Evolutionary conservation across 2,888 invertebrate genomes (phyloP).

Genomic region (Drosophila subquinaria): DNA sequence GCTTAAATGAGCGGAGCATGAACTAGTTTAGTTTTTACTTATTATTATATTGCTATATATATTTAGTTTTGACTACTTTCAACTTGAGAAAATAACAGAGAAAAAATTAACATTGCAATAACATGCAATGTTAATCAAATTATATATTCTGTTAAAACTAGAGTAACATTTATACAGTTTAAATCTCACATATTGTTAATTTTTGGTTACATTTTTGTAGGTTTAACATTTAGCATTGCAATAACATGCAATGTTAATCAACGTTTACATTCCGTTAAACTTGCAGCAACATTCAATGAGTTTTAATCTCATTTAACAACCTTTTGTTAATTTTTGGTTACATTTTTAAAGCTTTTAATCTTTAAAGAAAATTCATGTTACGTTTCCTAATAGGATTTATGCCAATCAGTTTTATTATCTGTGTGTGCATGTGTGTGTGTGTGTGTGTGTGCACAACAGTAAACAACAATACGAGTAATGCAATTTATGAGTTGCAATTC

Average conservation of each 20-base stretch:
- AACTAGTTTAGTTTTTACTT: neutral
- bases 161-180: too few relatives aligned
- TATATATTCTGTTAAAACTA: neutral
- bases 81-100: too few relatives aligned
- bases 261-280: neutral
- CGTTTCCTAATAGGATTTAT: conserved; percentile 48
- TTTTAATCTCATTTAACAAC: neutral
- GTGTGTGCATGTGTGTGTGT: conserved; percentile 19
- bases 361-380: conserved; percentile 24
- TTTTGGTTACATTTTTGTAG: neutral
- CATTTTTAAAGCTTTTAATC: conserved; percentile 10
- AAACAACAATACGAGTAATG: conserved; percentile 60
- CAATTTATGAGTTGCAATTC: conserved; percentile 65
- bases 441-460: conserved; percentile 4
- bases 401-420: conserved; percentile 59
- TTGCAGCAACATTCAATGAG: neutral
- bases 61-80: neutral
- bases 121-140: neutral
- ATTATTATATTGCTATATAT: too few relatives aligned
- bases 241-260: neutral
- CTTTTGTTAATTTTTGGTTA: neutral
- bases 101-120: too few relatives aligned
- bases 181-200: neutral
- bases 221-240: too few relatives aligned
- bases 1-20: conserved; percentile 1